These are phyloP conservation scores for Elgaria multicarinata DNA, from an alignment of 2,113 vertebrate genomes.

Conservation along the genomic window DNA sequence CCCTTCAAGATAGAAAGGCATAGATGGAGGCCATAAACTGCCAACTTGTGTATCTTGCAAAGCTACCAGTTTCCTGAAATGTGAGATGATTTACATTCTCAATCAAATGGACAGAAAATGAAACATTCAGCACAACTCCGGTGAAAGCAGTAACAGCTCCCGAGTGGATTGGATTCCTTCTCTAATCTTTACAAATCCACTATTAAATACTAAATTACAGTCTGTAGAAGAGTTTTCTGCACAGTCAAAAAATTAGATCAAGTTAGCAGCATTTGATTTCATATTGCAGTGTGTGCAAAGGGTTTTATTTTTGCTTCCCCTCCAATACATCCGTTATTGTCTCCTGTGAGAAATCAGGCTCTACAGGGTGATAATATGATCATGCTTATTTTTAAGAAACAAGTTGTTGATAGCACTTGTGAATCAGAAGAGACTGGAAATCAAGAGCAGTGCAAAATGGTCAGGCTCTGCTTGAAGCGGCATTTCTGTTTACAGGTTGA, in stretches of 20 bases:
- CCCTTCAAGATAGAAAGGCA: conserved; percentile 64
- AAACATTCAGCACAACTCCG: conserved; percentile 56
- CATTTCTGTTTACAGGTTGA: conserved; percentile 42
- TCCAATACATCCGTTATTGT: conserved; percentile 16
- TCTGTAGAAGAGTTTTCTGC: conserved; percentile 48
- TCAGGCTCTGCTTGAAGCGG: conserved; percentile 39
- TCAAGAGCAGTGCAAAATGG: conserved; percentile 51
- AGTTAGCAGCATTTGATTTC: conserved; percentile 48
- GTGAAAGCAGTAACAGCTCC: conserved; percentile 57
- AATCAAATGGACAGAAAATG: conserved; percentile 63
- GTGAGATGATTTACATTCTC: conserved; percentile 71
- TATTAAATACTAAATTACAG: conserved; percentile 55
- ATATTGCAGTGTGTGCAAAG: conserved; percentile 11
- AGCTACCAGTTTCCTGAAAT: conserved; percentile 58
- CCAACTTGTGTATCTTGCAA: conserved; percentile 56
- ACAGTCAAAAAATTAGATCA: conserved; percentile 61
- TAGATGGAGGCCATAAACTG: conserved; percentile 64
- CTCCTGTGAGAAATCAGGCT: conserved; percentile 16
- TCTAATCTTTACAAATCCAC: conserved; percentile 58
- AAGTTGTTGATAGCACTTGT: conserved; percentile 50
- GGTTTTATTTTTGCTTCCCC: conserved; percentile 20
- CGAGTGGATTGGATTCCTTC: conserved; percentile 41
- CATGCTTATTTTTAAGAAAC: conserved; percentile 59
- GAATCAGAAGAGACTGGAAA: conserved; percentile 41
- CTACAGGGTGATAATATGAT: neutral